Evolutionary conservation across 2,113 vertebrate genomes (phyloP).

Genomic region (Gorilla gorilla): DNA sequence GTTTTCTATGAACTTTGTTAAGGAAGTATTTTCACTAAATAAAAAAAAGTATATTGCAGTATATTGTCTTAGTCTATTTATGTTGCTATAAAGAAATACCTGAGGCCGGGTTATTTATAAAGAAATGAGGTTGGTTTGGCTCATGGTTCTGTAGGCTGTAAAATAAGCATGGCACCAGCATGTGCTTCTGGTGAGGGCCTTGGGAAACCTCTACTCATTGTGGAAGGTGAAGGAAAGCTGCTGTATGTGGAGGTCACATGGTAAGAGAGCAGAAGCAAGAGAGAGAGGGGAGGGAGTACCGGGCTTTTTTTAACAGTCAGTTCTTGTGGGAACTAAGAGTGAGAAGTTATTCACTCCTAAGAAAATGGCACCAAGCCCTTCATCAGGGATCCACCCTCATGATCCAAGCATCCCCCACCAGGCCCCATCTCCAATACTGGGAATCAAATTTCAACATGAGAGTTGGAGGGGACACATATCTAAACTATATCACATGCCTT

Average conservation of each 20-base stretch:
- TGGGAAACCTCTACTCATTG: not conserved
- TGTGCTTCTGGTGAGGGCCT: not conserved
- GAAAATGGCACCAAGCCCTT: not conserved
- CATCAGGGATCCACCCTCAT: not conserved
- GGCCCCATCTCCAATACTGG: not conserved
- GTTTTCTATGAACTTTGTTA: conserved; percentile 39
- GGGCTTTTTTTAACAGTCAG: not conserved
- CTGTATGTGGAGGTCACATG: not conserved
- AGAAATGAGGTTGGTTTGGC: not conserved
- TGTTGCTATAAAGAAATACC: not conserved
- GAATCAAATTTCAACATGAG: not conserved
- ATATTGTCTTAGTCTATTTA: not conserved
- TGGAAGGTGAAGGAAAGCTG: not conserved
- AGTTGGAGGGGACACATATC: not conserved
- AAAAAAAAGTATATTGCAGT: not conserved
- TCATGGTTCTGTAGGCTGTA: not conserved
- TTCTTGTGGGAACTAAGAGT: too few species aligned
- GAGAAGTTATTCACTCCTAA: too few species aligned
- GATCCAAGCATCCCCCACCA: not conserved
- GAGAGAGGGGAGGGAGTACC: not conserved
- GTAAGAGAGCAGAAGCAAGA: not conserved
- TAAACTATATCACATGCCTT: not conserved
- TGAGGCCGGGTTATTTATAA: not conserved
- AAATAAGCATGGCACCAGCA: not conserved
- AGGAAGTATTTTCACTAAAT: conserved; percentile 34